Evolutionary conservation across 2,888 invertebrate species (phyloP).

Genomic region (Vannuccia rotundouncinata): DNA sequence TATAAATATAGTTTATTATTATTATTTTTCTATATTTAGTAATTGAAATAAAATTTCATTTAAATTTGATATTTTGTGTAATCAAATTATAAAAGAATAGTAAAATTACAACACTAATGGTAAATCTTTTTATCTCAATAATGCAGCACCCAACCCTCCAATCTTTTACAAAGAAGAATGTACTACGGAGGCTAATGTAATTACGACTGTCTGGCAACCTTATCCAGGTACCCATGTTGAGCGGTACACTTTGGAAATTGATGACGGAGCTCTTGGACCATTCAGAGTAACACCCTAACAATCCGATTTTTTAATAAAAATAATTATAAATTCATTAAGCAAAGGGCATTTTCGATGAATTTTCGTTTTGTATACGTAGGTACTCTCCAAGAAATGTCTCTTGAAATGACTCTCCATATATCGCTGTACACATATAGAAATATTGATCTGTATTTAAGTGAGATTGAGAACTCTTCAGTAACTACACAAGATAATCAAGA

Average conservation of each 20-base stretch:
- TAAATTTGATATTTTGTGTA: too few relatives aligned
- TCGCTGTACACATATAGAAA: too few relatives aligned
- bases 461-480: too few relatives aligned
- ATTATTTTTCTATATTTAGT: too few relatives aligned
- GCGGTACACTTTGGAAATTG: slow-evolving; percentile 87
- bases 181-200: slow-evolving; percentile 92
- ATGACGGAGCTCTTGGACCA: slow-evolving; percentile 87
- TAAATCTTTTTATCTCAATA: too few relatives aligned
- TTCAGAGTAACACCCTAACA: slow-evolving; percentile 89
- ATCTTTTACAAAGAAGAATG: slow-evolving; percentile 87
- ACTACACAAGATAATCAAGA: too few relatives aligned
- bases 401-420: neutral
- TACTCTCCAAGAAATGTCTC: neutral
- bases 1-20: too few relatives aligned
- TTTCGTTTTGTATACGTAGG: too few relatives aligned
- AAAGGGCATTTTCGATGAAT: neutral
- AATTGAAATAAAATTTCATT: too few relatives aligned
- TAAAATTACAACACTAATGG: too few relatives aligned
- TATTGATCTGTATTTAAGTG: too few relatives aligned
- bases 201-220: slow-evolving; percentile 85
- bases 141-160: slow-evolving; percentile 88
- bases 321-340: neutral
- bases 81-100: too few relatives aligned
- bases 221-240: slow-evolving; percentile 64
- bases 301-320: neutral